Percentiles rank a stretch among this genome's conserved stretches.
Evolutionary conservation across 2,113 vertebrate genomes (phyloP).

Genomic region (Pitta sordida): DNA sequence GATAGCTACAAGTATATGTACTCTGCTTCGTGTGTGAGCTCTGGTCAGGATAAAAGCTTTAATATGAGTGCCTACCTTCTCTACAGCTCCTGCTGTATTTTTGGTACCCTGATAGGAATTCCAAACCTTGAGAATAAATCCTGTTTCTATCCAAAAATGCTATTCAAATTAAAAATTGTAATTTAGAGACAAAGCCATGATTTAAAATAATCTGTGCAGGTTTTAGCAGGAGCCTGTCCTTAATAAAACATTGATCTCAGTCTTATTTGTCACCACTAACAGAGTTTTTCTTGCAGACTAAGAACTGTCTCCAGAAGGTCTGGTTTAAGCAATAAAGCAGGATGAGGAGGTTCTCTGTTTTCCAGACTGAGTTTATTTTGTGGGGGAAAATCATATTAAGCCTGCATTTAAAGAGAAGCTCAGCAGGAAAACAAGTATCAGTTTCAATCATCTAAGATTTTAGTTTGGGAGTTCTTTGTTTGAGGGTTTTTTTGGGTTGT

Average conservation of each 20-base stretch:
- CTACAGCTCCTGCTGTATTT: background rate
- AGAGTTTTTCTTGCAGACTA: background rate
- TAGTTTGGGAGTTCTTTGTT: background rate
- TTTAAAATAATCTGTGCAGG: conserved; percentile 6
- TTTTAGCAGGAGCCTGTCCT: conserved; percentile 11
- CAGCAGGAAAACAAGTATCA: background rate
- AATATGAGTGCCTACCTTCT: background rate
- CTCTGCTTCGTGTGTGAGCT: background rate
- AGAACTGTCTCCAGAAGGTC: conserved; percentile 23
- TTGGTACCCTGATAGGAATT: background rate
- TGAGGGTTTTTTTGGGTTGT: background rate
- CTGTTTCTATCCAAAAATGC: background rate
- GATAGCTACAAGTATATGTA: background rate
- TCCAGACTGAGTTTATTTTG: background rate
- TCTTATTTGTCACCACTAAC: conserved; percentile 5
- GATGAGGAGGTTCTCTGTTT: background rate
- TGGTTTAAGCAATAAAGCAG: conserved; percentile 5
- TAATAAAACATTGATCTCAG: conserved; percentile 41
- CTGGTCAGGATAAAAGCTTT: background rate
- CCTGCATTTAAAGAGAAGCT: conserved; percentile 12
- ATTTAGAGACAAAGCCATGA: conserved; percentile 16
- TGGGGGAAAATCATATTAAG: background rate
- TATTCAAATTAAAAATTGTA: conserved; percentile 48
- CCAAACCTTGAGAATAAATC: conserved; percentile 7
- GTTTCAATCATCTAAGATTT: background rate